Percentiles rank a stretch among this genome's conserved stretches.
Conservation (phyloP, 2,113 vertebrate genomes). For the Trichomycterus rosablanca region DNA sequence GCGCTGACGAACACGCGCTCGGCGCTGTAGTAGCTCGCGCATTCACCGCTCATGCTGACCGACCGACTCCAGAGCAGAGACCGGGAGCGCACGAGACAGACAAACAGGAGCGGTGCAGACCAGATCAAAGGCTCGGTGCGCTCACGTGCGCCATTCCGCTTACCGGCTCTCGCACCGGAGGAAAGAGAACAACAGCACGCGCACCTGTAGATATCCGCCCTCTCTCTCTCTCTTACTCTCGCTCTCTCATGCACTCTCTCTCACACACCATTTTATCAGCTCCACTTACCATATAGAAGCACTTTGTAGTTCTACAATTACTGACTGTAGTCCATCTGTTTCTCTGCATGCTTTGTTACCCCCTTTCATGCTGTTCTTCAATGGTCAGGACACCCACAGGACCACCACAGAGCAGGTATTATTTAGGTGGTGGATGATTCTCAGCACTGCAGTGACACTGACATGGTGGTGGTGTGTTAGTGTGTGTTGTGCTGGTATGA, state of each 20-base stretch:
- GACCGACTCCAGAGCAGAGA: neutral
- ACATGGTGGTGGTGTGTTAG: too few relatives aligned
- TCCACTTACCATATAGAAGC: too few relatives aligned
- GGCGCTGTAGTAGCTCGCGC: conserved; percentile 75
- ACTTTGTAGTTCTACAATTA: too few relatives aligned
- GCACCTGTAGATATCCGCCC: neutral
- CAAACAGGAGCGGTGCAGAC: neutral
- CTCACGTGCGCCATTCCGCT: neutral
- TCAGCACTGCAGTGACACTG: too few relatives aligned
- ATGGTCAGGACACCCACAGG: too few relatives aligned
- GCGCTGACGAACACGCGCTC: conserved; percentile 71
- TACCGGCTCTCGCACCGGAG: neutral
- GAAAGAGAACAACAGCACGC: neutral
- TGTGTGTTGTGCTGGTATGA: too few relatives aligned
- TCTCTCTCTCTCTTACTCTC: conserved; percentile 12
- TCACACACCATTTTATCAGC: too few relatives aligned
- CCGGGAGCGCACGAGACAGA: neutral
- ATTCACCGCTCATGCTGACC: conserved; percentile 73
- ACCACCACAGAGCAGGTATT: too few relatives aligned
- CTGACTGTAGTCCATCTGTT: too few relatives aligned
- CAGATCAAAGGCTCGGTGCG: neutral
- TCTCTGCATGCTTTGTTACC: too few relatives aligned
- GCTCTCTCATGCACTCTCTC: neutral
- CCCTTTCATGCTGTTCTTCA: too few relatives aligned
- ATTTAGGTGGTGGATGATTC: too few relatives aligned